Base-by-base conservation (phyloP, 2,797 vertebrate genomes). In the Enteromius afrohamiltoni region DNA sequence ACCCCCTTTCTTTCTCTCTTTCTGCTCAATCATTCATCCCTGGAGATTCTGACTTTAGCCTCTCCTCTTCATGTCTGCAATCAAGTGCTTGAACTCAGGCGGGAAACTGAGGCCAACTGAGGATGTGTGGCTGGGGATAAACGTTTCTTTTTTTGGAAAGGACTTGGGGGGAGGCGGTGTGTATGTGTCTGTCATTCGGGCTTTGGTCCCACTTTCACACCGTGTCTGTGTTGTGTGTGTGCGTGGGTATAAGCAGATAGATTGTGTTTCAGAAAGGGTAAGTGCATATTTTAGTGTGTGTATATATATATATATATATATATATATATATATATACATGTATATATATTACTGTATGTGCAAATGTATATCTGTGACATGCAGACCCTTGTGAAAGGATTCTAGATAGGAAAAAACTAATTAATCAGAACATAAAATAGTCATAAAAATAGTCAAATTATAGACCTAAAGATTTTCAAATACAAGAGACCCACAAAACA, bases 401-500 rank as follows among this genome's bases (percentile, higher is more conserved):
- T 53, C 4, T 76, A 4, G 3, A 79, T 67, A 67, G 11, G 4
- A 75, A 37, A 37, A 60, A 65, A 82, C 62, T 75, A 84, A 88
- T 87, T 55, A 77, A 84, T 87, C 80, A 75, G 77, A 73, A 31
- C 31, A n/a, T 31, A 17, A 71, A 83, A 29, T 29, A 29, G n/a
- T n/a, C n/a, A 83, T 81, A 83, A 80, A 86, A 80, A 83, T 34
- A 53, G 58, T 82, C 60, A 64, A 78, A 79, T 85, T 86, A 86
- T 6, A 74, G 51, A 53, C 34, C 60, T 62, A 47, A 77, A 73
- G 19, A 77, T 69, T 64, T 40, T 75, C 8, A 21, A 65, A 31
- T 47, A 40, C 11, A 74, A 53, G 65, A 31, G 55, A 37, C 42
- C 1, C 17, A 34, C 17, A 19, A 78, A 64, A 29, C 58, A 47